Evolutionary conservation across 53 echinoderm and acorn worm species (phyloP).

Genomic region (Holothuria leucospilota): DNA sequence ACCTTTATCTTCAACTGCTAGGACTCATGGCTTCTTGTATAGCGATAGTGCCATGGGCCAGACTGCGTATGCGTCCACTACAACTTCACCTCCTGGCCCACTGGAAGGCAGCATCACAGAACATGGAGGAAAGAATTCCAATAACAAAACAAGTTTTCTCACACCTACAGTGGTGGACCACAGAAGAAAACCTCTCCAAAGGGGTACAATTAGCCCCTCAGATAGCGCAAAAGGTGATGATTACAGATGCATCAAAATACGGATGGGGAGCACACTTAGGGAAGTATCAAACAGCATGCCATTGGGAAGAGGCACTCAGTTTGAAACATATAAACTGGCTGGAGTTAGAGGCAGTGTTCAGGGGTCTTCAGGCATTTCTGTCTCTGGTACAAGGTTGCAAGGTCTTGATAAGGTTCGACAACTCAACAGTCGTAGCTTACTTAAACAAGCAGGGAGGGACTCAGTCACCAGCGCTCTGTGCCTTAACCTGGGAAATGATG

Average conservation of each 20-base stretch:
- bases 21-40: no score
- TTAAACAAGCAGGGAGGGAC: conserved; percentile 10
- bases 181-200: no score
- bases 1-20: no score
- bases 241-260: background rate
- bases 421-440: conserved; percentile 5
- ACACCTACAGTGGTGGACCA: no score
- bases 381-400: background rate
- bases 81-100: no score
- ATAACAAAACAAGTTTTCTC: no score
- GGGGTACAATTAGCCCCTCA: background rate
- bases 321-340: conserved; percentile 28
- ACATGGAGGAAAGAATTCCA: no score
- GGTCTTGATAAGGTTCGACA: conserved; percentile 1
- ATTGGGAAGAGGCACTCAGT: no score
- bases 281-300: no score
- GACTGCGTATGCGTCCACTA: no score
- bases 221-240: background rate
- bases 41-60: no score
- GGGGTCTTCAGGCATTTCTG: background rate
- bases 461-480: background rate
- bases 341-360: conserved; percentile 37
- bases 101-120: no score
- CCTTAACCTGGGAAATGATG: background rate
- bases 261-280: conserved; percentile 6